Evolutionary conservation across 2,113 vertebrate species (phyloP), one percentile per base, ranked within the genome.

Genomic region (Thunnus maccoyii): DNA sequence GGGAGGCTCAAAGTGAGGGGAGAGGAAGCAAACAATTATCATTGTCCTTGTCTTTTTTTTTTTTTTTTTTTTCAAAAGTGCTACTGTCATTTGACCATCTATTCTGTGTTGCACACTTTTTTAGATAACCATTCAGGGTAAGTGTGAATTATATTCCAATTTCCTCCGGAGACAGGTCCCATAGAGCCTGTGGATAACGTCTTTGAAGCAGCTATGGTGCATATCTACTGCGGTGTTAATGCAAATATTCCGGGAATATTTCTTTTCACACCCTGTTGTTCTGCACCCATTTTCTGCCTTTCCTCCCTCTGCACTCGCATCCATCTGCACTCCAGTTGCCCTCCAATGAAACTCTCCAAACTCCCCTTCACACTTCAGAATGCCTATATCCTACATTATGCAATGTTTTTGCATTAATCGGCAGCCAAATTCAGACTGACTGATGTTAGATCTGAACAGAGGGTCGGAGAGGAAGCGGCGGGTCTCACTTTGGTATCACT

Each of bases 141-240:
- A 60, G n/a, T 70, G 61, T 82, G 63, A 79, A 80, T 78, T 51
- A 84, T 65, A 44, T 75, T 73, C 51, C 80, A 70, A 48, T 84
- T 84, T 82, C 52, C 56, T 58, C 54, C 25, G 63, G 54, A 79
- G 71, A 68, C 67, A 54, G 69, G 20, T 63, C 20, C 61, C 7
- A 63, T 36, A 32, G 41, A 61, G 72, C 12, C 36, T 72, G 16
- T 27, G 22, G 48, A 73, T 84, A 48, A 71, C 7, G 72, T 62
- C 54, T 78, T 76, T 67, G 52, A 88, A 83, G 76, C 54, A 32
- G 46, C 48, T 18, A 46, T 16, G 14, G 51, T 72, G 50, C 51
- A 74, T 22, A 66, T 66, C 10, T 71, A 25, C 75, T 22, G 4
- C 48, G 51, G 66, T 57, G 44, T 58, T 75, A 30, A 78, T 82